Conservation (phyloP, 1,140 invertebrate species). For the Pomacea maculata region DNA sequence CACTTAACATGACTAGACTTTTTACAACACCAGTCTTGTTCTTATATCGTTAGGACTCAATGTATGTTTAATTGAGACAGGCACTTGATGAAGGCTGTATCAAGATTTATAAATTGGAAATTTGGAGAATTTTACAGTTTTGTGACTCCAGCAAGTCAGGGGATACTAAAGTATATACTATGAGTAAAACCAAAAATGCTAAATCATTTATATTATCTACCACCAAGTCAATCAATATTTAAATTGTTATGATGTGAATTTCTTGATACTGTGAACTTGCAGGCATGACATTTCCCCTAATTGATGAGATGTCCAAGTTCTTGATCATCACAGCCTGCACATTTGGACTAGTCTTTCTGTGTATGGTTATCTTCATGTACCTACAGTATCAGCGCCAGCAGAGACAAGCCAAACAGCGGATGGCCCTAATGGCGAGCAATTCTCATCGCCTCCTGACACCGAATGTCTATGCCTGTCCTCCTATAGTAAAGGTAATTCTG, state of each 20-base stretch:
- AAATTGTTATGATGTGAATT: not conserved
- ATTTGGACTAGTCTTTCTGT: conserved; percentile 51
- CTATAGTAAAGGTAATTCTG: conserved; percentile 33
- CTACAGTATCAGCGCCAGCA: conserved; percentile 48
- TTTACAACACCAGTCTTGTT: too few species aligned
- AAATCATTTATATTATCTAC: not conserved
- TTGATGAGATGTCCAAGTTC: conserved; percentile 52
- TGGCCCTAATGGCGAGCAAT: conserved; percentile 29
- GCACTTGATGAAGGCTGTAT: too few species aligned
- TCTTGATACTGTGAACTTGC: conserved; percentile 18
- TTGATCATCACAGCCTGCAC: conserved; percentile 50
- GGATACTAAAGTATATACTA: not conserved
- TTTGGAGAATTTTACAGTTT: too few species aligned
- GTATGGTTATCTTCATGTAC: conserved; percentile 51
- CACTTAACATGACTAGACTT: too few species aligned
- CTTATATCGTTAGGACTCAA: not conserved
- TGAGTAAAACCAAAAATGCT: not conserved
- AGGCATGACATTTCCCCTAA: conserved; percentile 44
- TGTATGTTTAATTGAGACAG: not conserved
- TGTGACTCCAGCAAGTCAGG: too few species aligned
- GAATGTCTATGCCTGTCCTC: conserved; percentile 48
- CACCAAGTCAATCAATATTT: not conserved
- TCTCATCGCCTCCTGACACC: conserved; percentile 37
- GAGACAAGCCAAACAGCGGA: conserved; percentile 37
- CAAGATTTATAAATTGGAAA: too few species aligned